Conservation (phyloP, 2,113 vertebrate genomes). For the Hymenochirus boettgeri region DNA sequence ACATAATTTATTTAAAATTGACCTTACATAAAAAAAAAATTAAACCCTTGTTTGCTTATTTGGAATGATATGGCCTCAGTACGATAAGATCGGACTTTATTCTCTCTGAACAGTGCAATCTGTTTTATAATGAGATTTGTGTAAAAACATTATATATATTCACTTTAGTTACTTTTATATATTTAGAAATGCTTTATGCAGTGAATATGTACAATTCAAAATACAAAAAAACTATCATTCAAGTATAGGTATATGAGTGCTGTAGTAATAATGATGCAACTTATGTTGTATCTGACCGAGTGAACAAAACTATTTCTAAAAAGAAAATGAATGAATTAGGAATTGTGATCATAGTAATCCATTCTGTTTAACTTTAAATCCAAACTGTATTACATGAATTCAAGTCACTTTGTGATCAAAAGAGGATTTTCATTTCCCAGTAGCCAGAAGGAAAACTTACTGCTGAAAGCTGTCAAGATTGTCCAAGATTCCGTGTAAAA, state of each 20-base stretch:
- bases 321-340: background rate
- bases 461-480: slow-evolving; percentile 74
- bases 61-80: no score
- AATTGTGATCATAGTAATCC: background rate
- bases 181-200: no score
- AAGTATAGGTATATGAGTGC: no score
- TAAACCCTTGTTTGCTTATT: slow-evolving; percentile 5
- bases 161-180: no score
- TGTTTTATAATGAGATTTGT: no score
- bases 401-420: slow-evolving; percentile 53
- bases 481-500: slow-evolving; percentile 78
- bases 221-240: no score
- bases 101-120: no score
- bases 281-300: no score
- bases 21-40: slow-evolving; percentile 32
- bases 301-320: background rate
- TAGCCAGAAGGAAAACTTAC: slow-evolving; percentile 72
- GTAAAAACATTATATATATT: no score
- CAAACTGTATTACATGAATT: slow-evolving; percentile 44
- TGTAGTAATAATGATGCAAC: no score
- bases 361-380: slow-evolving; percentile 47
- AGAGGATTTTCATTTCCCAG: slow-evolving; percentile 56
- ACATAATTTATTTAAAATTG: slow-evolving; percentile 22
- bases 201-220: no score
- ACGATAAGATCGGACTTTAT: no score